These are phyloP conservation scores for Neoarius graeffei DNA, from an alignment of 2,113 vertebrate species.

Conservation along the genomic window DNA sequence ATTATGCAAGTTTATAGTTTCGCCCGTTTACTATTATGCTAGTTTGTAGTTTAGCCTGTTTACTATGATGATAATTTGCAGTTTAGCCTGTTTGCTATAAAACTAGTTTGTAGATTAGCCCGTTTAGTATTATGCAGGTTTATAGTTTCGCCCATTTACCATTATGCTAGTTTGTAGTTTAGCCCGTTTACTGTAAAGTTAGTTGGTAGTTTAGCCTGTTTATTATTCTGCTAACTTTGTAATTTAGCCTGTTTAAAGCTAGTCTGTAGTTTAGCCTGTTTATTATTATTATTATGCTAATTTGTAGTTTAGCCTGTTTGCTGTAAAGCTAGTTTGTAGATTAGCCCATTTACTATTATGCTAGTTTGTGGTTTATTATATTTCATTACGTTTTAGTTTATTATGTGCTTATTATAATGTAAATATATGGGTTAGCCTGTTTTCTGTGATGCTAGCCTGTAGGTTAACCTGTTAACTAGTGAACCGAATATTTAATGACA, in stretches of 20 bases:
- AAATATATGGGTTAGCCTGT: background rate
- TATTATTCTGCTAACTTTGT: no score
- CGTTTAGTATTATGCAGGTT: no score
- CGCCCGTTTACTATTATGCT: background rate
- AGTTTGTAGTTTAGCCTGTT: background rate
- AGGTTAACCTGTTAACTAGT: background rate
- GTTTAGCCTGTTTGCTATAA: background rate
- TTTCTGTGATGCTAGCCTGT: background rate
- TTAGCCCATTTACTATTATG: background rate
- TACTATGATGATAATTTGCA: background rate
- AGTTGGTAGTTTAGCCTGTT: background rate
- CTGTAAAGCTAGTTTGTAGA: background rate
- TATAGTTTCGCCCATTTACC: background rate
- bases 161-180: background rate
- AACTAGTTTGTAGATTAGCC: no score
- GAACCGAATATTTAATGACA: background rate
- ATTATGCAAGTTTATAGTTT: background rate
- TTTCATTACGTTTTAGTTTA: no score
- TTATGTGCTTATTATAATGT: background rate
- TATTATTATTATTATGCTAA: background rate
- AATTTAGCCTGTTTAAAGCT: background rate
- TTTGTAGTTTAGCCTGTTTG: background rate
- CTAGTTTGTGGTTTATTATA: background rate
- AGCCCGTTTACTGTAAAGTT: no score
- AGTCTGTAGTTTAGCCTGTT: no score